phyloP scores from a whole-genome alignment of 2,888 invertebrate genomes.

The Tenthredo distinguenda region DNA sequence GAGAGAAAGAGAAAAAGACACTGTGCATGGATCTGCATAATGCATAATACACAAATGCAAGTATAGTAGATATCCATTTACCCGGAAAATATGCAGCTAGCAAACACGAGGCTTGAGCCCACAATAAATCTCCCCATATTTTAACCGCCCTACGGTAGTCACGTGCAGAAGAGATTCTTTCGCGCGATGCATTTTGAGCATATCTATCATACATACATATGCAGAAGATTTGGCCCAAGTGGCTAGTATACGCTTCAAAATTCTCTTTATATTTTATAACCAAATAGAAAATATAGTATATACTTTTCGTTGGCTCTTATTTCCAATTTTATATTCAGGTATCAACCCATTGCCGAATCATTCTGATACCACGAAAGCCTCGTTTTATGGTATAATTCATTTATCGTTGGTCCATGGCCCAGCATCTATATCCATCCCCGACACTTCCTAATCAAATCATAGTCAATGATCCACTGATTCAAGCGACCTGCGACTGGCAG shows the following conservation, averaged over 20 bases:
- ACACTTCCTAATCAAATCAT: constrained; percentile 75
- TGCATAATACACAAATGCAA: constrained; percentile 1
- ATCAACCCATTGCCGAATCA: no score
- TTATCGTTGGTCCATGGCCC: not conserved
- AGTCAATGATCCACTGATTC: constrained; percentile 46
- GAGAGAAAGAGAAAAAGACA: not conserved
- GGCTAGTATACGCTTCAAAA: not conserved
- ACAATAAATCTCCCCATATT: constrained; percentile 44
- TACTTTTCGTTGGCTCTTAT: not conserved
- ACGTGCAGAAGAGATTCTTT: constrained; percentile 46
- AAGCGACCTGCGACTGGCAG: not conserved
- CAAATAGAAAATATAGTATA: no score
- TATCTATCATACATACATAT: not conserved
- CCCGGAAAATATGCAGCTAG: constrained; percentile 34
- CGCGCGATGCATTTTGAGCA: constrained; percentile 39
- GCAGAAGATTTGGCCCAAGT: not conserved
- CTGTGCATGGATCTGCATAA: constrained; percentile 9
- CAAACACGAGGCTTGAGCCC: constrained; percentile 1
- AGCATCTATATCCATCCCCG: constrained; percentile 61
- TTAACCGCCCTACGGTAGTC: constrained; percentile 30
- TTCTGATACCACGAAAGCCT: no score
- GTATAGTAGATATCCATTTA: not conserved
- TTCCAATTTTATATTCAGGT: not conserved
- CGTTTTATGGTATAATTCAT: not conserved
- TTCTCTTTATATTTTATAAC: not conserved